Evolutionary conservation across 2,113 vertebrate genomes (phyloP), one percentile per base, ranked within the genome.

Genomic region (Rhynchomys soricoides): DNA sequence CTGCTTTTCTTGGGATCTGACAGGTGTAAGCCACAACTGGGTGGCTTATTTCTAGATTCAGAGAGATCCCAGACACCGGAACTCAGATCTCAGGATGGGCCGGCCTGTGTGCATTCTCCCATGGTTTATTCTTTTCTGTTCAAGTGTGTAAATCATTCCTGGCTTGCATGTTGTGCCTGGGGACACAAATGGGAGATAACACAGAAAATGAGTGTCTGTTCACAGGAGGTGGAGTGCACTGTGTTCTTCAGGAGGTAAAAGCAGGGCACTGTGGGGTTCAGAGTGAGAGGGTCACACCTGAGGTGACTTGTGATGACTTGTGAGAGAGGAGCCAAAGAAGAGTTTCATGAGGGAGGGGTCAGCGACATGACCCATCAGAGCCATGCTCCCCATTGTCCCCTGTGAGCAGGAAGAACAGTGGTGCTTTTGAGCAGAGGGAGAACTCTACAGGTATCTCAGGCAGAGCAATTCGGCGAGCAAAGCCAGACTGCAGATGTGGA

Each of bases 121-220:
- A 64, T 43, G 62, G 74, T 74, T 24, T 5, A 40, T 66, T 91
- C 73, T 74, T 16, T 77, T 82, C 16, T 52, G 10, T 52, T 85
- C 29, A 45, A 3, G n/a, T 70, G 57, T 50, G 52, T 73, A n/a
- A 92, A 52, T 88, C 52, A 40, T 74, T 50, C 40, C 50, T 40
- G 59, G 62, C 17, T 55, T 91, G 89, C 52, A 12, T 37, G 82
- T 31, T 85, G 87, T 92, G 6, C 55, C 11, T 50, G 29, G 40
- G 57, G 22, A 75, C 89, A 94, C 40, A 83, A 29, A 93, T 82
- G 43, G 74, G 50, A 88, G 66, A 82, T 82, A 45, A 89, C 55
- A 93, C 37, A 91, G 55, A 91, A 8, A 74, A 15, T 57, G 79
- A 16, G 7, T n/a, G 71, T 82, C 43, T 87, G 48, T 85, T 94